Conservation (phyloP, 2,888 invertebrate genomes). For the Euphydryas editha region DNA sequence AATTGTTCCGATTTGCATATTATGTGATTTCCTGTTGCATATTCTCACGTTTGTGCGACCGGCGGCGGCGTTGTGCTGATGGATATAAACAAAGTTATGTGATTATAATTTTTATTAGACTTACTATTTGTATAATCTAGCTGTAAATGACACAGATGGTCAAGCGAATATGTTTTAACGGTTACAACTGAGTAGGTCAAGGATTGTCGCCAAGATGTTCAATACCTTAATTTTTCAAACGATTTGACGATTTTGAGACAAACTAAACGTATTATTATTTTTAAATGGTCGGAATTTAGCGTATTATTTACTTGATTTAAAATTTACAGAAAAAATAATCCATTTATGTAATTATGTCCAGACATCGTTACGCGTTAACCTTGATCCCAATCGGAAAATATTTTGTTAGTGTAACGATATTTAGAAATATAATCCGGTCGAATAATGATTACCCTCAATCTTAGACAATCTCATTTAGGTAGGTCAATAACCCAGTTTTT, state of each 20-base stretch:
- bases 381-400: not conserved
- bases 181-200: not conserved
- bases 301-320: not conserved
- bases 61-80: not conserved
- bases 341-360: not conserved
- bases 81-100: constrained; percentile 5
- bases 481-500: constrained; percentile 11
- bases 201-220: not conserved
- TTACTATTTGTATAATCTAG: constrained; percentile 5
- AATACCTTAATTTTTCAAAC: not conserved
- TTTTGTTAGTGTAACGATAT: not conserved
- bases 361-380: not conserved
- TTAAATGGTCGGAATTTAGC: not conserved
- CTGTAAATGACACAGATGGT: not conserved
- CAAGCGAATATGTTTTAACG: not conserved
- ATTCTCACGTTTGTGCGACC: constrained; percentile 28
- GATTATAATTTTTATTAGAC: constrained; percentile 14
- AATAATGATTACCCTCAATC: constrained; percentile 20
- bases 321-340: not conserved
- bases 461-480: constrained; percentile 7
- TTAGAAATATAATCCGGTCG: not conserved
- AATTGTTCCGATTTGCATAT: constrained; percentile 41
- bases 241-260: not conserved
- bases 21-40: constrained; percentile 32
- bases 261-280: too few species aligned